Evolutionary conservation across 2,888 invertebrate genomes (phyloP).

Genomic region (Spilosoma lubricipeda): DNA sequence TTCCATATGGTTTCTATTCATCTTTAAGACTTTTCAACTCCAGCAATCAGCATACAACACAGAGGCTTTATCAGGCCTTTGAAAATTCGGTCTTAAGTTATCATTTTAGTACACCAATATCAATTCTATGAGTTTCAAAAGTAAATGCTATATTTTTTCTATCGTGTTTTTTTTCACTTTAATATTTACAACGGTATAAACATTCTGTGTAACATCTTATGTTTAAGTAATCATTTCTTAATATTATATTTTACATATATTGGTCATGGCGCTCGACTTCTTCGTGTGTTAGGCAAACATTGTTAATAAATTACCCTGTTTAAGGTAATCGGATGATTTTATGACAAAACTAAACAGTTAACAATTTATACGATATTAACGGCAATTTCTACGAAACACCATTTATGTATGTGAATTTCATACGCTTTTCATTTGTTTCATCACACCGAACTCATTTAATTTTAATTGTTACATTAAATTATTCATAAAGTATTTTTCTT

Average conservation of each 20-base stretch:
- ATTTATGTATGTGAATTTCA: constrained; percentile 1
- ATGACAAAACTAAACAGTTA: constrained; percentile 1
- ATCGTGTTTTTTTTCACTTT: not conserved
- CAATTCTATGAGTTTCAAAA: too few relatives aligned
- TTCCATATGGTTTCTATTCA: too few relatives aligned
- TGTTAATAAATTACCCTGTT: not conserved
- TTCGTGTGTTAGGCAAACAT: not conserved
- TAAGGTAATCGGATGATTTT: not conserved
- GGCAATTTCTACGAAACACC: not conserved
- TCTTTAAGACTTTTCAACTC: not conserved
- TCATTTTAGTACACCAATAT: not conserved
- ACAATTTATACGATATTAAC: not conserved
- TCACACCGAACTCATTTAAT: not conserved
- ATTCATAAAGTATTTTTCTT: too few relatives aligned
- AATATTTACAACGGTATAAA: not conserved
- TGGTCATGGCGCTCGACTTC: not conserved
- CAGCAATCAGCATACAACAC: not conserved
- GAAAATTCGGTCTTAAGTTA: not conserved
- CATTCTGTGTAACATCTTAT: not conserved
- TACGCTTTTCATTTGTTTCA: not conserved
- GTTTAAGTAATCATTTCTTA: not conserved
- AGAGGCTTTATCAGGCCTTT: not conserved
- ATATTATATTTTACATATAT: not conserved
- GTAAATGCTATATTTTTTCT: not conserved
- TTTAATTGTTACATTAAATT: not conserved